phyloP scores from a whole-genome alignment of 2,797 vertebrate genomes.

The Brachymystax lenok region DNA sequence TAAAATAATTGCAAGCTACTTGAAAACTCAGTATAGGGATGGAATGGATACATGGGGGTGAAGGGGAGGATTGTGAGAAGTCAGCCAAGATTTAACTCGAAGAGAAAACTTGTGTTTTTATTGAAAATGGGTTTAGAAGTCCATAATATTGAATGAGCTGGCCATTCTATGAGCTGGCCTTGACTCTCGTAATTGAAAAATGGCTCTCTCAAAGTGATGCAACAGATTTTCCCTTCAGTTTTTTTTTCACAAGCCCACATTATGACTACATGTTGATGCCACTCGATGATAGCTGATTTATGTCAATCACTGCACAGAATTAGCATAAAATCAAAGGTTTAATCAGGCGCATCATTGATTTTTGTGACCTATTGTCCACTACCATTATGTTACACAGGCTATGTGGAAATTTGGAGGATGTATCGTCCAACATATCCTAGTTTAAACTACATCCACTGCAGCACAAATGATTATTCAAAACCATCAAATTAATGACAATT shows the following conservation, averaged over 20 bases:
- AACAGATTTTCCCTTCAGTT: constrained; percentile 10
- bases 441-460: background rate
- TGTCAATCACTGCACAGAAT: constrained; percentile 26
- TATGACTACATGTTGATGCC: background rate
- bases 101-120: constrained; percentile 37
- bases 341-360: constrained; percentile 6
- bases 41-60: constrained; percentile 28
- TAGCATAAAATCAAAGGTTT: constrained; percentile 47
- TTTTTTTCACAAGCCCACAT: background rate
- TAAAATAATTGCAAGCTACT: constrained; percentile 48
- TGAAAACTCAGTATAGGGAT: constrained; percentile 39
- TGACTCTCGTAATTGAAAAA: constrained; percentile 23
- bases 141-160: constrained; percentile 49
- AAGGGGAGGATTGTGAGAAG: constrained; percentile 18
- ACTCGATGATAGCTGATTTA: background rate
- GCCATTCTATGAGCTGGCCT: constrained; percentile 26
- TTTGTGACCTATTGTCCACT: background rate
- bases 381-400: background rate
- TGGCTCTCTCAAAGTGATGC: constrained; percentile 22
- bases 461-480: background rate
- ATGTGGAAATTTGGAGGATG: background rate
- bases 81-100: constrained; percentile 45
- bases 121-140: constrained; percentile 36
- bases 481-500: constrained; percentile 12
- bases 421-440: background rate